phyloP scores from a whole-genome alignment of 2,113 vertebrate genomes.

The Python bivittatus region DNA sequence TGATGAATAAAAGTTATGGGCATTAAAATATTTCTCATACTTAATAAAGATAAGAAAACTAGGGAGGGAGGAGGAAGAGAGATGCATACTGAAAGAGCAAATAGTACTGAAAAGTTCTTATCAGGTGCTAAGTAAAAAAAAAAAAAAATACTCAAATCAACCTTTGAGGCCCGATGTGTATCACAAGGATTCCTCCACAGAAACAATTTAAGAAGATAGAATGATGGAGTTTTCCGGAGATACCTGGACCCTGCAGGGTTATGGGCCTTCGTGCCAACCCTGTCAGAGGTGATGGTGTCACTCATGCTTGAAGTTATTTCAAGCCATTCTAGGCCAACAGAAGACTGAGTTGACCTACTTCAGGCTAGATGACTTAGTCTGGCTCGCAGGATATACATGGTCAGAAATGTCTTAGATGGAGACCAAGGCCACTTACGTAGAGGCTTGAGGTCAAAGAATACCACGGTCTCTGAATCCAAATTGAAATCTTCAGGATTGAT shows the following conservation, averaged over 20 bases:
- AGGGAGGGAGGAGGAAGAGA: not conserved
- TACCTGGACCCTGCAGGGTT: not conserved
- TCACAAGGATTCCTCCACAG: not conserved
- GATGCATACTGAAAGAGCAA: not conserved
- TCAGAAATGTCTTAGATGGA: not conserved
- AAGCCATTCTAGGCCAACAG: not conserved
- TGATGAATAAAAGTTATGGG: not conserved
- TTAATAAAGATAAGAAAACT: not conserved
- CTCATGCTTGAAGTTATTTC: not conserved
- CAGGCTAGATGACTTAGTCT: not conserved
- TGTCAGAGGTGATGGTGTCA: not conserved
- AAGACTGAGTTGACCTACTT: not conserved
- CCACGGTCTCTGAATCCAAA: constrained; percentile 44
- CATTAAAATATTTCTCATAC: not conserved
- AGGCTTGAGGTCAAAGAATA: constrained; percentile 68
- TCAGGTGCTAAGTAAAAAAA: not conserved
- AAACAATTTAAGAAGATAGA: not conserved
- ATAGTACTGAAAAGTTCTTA: not conserved
- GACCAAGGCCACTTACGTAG: constrained; percentile 56
- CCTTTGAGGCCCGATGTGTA: not conserved
- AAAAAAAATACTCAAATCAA: too few species aligned
- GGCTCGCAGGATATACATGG: not conserved
- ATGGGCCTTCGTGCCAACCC: not conserved
- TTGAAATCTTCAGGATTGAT: not conserved
- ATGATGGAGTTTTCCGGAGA: not conserved